Base-by-base conservation (phyloP, 2,797 vertebrate genomes). In the Enteromius afrohamiltoni region DNA sequence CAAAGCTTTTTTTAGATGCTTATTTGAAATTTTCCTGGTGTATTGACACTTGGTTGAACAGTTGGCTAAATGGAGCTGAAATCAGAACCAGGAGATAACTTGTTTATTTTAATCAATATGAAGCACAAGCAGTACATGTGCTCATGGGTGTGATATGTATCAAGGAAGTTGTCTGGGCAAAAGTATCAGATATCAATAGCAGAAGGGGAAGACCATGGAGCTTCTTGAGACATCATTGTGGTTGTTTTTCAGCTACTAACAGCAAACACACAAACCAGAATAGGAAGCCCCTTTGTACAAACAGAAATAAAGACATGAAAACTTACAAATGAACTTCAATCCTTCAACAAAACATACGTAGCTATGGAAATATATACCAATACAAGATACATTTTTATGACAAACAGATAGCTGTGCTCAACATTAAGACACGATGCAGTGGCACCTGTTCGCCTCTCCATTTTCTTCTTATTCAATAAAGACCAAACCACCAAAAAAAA, bases 91-190 rank as follows among this genome's bases (percentile, higher is more conserved):
- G 3, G 10, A 80, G 6, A 62, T 31, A 42, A 29, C 62, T 55
- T 82, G 71, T 82, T 67, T 53, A 21, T 65, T 21, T 68, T 11
- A 31, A 45, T 73, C 42, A 58, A 13, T 47, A 34, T 19, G 17
- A 42, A 26, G 21, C 51, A 76, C 11, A 45, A 13, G 16, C 21
- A 65, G 13, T 34, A 58, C 31, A n/a, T 55, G 70, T 77, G 11
- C 42, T 31, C 13, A 34, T 47, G 14, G 17, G 16, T 55, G 58
- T 78, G 68, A 29, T 67, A 34, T 45, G 58, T 21, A 58, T 67
- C 19, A 11, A 70, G 40, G 11, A 78, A 47, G 49, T 19, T 14
- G 29, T 51, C 13, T 19, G 14, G 60, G 31, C 0, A 11, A 40
- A n/a, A 9, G 19, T 71, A 45, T 82, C 67, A 73, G 1, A 29